phyloP scores from a whole-genome alignment of 1,140 invertebrate genomes.

The Cataglyphis hispanica region DNA sequence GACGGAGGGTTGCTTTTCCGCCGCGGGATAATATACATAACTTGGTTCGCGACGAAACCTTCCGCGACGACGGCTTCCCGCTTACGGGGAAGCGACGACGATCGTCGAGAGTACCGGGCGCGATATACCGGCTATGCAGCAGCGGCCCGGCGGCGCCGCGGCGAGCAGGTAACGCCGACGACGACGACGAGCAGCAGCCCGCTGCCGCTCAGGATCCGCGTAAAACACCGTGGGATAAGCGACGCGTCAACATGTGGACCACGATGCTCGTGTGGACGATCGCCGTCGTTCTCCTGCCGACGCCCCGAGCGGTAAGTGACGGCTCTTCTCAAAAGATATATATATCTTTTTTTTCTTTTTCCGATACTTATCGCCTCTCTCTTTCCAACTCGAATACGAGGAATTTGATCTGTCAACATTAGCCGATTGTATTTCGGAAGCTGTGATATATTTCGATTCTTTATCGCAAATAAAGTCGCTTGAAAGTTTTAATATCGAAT shows the following conservation, averaged over 20 bases:
- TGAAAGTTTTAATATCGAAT: too few species aligned
- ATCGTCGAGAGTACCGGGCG: constrained; percentile 8
- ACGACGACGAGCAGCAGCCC: constrained; percentile 40
- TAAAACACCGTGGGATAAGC: constrained; percentile 78
- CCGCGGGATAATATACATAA: too few species aligned
- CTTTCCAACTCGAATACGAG: too few species aligned
- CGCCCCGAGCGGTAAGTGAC: constrained; percentile 81
- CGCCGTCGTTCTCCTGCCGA: constrained; percentile 81
- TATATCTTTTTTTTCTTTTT: not conserved
- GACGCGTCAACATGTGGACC: constrained; percentile 84
- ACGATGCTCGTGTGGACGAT: constrained; percentile 83
- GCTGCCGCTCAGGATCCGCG: constrained; percentile 60
- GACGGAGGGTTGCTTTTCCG: not conserved
- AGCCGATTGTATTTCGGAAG: too few species aligned
- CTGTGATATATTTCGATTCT: too few species aligned
- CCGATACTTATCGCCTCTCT: too few species aligned
- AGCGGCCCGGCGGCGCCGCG: constrained; percentile 72
- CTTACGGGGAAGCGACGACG: not conserved
- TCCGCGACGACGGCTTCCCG: constrained; percentile 26
- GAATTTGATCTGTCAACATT: too few species aligned
- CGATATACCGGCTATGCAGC: constrained; percentile 78
- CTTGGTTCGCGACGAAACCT: not conserved
- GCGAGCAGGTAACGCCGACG: constrained; percentile 82
- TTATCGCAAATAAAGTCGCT: too few species aligned
- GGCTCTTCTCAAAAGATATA: not conserved